phyloP scores from a whole-genome alignment of 1,140 invertebrate genomes.

The Dendrolimus punctatus region DNA sequence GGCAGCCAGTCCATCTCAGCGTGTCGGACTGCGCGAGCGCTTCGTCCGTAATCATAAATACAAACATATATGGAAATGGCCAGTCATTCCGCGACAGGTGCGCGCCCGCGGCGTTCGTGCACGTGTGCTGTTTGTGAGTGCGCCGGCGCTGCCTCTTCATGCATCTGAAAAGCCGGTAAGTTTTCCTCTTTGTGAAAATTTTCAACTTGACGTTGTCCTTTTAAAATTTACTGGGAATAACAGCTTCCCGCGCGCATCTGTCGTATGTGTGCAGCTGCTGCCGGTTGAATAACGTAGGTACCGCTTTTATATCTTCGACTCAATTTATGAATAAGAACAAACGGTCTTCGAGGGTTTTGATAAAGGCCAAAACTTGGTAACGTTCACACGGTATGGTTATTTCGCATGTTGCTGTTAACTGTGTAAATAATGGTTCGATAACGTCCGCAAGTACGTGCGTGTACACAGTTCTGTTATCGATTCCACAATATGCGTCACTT shows the following conservation, averaged over 20 bases:
- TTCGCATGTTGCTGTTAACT: constrained; percentile 24
- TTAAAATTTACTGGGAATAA: constrained; percentile 32
- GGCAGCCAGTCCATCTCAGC: constrained; percentile 55
- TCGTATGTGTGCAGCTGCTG: constrained; percentile 56
- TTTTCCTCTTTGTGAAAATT: constrained; percentile 34
- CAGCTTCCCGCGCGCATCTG: constrained; percentile 54
- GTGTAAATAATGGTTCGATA: constrained; percentile 57
- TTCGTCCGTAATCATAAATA: constrained; percentile 38
- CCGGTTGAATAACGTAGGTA: constrained; percentile 41
- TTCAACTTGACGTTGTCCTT: constrained; percentile 26
- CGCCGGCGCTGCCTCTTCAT: constrained; percentile 43
- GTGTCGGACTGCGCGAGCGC: constrained; percentile 59
- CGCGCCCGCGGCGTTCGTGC: constrained; percentile 61
- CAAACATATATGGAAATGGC: constrained; percentile 58
- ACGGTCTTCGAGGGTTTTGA: constrained; percentile 1
- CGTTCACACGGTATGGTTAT: constrained; percentile 37
- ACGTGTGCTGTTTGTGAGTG: constrained; percentile 69
- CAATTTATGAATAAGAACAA: too few species aligned
- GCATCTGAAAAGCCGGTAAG: constrained; percentile 42
- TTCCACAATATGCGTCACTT: constrained; percentile 63
- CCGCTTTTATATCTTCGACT: constrained; percentile 28
- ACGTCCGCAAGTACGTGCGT: constrained; percentile 43
- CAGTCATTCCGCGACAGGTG: constrained; percentile 65
- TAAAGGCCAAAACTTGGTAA: constrained; percentile 7
- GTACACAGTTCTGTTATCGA: constrained; percentile 59